Conservation (phyloP, 2,888 invertebrate genomes). For the Ptychoptera albimana region DNA sequence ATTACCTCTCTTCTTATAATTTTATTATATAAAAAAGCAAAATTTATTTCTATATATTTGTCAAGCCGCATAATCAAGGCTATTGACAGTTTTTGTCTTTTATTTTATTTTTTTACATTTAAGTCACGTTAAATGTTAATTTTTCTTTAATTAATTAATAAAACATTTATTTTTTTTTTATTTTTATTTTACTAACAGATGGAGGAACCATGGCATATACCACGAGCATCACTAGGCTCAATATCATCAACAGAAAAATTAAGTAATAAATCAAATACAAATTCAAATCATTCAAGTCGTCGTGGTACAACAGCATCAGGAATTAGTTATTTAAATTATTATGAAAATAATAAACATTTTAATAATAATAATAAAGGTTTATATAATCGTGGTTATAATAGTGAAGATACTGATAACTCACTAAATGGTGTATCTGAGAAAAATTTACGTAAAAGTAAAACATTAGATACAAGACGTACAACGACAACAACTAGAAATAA, state of each 20-base stretch:
- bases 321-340: conserved; percentile 4
- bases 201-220: conserved; percentile 58
- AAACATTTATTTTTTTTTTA: neutral
- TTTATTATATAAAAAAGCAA: no score
- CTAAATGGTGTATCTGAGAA: no score
- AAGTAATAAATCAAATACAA: conserved; percentile 21
- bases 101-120: no score
- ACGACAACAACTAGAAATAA: neutral
- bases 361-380: neutral
- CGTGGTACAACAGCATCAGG: neutral
- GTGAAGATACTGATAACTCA: conserved; percentile 1
- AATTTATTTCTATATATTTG: no score
- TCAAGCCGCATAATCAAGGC: no score
- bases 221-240: conserved; percentile 55
- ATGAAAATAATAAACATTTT: neutral
- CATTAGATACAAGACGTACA: neutral
- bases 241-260: conserved; percentile 17
- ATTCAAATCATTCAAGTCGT: conserved; percentile 18
- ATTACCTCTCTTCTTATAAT: no score
- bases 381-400: conserved; percentile 1
- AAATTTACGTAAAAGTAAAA: no score
- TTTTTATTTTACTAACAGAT: conserved; percentile 17
- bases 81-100: no score
- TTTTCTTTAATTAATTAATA: neutral
- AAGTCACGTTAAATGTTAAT: no score